Conservation (phyloP, 2,113 vertebrate genomes). For the Pluvialis apricaria region DNA sequence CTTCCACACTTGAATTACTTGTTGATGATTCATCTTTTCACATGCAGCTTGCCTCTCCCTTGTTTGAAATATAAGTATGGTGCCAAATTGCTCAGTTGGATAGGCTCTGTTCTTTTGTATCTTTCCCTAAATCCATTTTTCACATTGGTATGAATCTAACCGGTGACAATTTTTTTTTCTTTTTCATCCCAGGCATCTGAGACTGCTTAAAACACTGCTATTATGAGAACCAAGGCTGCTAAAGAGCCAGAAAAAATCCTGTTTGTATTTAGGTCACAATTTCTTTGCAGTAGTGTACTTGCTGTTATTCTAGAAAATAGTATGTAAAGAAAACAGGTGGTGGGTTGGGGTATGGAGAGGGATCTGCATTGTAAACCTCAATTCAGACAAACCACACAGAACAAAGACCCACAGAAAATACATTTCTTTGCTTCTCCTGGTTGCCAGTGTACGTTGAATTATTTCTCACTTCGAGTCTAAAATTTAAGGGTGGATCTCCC, state of each 20-base stretch:
- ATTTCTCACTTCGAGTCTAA: background rate
- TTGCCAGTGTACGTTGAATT: background rate
- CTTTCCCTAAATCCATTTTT: background rate
- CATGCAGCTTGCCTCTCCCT: background rate
- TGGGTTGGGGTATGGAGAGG: background rate
- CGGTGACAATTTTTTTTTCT: background rate
- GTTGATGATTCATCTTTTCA: background rate
- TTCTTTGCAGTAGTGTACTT: background rate
- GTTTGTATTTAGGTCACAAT: constrained; percentile 34
- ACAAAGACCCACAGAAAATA: background rate
- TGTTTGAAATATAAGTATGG: background rate
- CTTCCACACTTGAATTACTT: background rate
- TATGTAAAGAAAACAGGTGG: background rate
- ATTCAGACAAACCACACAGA: background rate
- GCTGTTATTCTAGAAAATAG: background rate
- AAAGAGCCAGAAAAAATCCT: constrained; percentile 17
- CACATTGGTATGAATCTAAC: background rate
- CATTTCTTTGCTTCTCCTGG: background rate
- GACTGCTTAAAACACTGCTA: constrained; percentile 14
- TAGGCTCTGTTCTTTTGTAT: background rate
- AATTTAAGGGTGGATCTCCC: background rate
- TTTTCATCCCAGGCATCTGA: background rate
- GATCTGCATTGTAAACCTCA: background rate
- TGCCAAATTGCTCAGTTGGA: background rate
- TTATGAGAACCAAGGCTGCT: constrained; percentile 22